Evolutionary conservation across 2,113 vertebrate species (phyloP), one percentile per base, ranked within the genome.

Genomic region (Hoplias malabaricus): DNA sequence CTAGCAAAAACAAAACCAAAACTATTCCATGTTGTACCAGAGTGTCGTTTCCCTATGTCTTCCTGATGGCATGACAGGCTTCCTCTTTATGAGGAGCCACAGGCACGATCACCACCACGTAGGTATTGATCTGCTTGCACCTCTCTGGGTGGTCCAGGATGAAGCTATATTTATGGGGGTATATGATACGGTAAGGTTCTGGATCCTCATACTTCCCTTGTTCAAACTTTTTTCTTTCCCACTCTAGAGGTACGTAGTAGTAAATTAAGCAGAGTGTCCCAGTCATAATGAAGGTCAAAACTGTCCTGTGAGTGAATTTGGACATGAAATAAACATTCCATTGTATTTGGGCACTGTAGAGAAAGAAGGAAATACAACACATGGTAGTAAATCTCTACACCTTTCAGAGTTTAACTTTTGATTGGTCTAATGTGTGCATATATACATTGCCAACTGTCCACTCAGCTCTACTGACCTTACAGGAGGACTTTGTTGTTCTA

Each of bases 101-200:
- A 0, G 89, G 90, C 34, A 27, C 84, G 6, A 95, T 74, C 40
- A 94, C 61, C 46, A 95, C 82, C 78, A 95, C 29, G 77, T 92
- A 94, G 0, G 92, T 93, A 0, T 50, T 16, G 14, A 16, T 61
- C 0, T 0, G 27, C 4, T 2, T 34, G 67, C 90, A 93, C 2
- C 85, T 88, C 0, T 75, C 27, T 0, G 86, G 88, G 38, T 90
- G 80, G 46, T 92, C 90, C 42, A 93, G 77, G 43, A 92, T 74
- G 73, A 92, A 93, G 0, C 65, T 83, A 81, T 94, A 92, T 0
- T 87, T 81, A 9, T 86, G 1, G 0, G 90, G 89, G 66, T 93
- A 92, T 0, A 87, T 81, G 0, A 91, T 85, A 4, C 82, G 66
- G 62, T 84, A 91, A 0, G 34, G 63, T 0, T 77, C 85, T 0